Evolutionary conservation across 1,140 invertebrate species (phyloP).

Genomic region (Drosophila kanapiae): DNA sequence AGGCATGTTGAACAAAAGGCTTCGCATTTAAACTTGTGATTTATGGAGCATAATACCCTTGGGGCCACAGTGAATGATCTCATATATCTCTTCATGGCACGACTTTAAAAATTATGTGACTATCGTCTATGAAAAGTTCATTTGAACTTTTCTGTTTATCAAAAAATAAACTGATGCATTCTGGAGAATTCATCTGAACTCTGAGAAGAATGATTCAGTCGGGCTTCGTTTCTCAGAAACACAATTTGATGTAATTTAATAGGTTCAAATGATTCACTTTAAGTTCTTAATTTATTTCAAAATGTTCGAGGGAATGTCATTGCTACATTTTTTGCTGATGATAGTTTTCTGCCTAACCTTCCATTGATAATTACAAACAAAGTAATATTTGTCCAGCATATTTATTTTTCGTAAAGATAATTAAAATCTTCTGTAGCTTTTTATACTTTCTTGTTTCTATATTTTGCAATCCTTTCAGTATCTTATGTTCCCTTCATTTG

Average conservation of each 20-base stretch:
- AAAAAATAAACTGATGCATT: slow-evolving; percentile 5
- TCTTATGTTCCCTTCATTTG: no score
- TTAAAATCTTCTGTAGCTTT: background rate
- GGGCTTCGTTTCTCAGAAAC: slow-evolving; percentile 39
- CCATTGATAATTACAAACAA: background rate
- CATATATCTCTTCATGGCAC: slow-evolving; percentile 86
- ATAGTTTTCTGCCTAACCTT: background rate
- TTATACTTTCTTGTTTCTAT: background rate
- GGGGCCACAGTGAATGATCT: slow-evolving; percentile 88
- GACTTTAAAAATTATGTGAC: slow-evolving; percentile 12
- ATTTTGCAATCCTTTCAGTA: background rate
- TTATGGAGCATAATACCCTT: slow-evolving; percentile 51
- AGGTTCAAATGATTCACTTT: slow-evolving; percentile 14
- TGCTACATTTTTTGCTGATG: background rate
- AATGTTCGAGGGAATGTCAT: background rate
- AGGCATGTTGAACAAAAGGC: slow-evolving; percentile 39
- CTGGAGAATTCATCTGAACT: slow-evolving; percentile 4
- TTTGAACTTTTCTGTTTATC: slow-evolving; percentile 6
- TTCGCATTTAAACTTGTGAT: slow-evolving; percentile 76
- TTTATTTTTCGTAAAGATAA: background rate
- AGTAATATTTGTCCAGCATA: no score
- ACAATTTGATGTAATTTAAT: slow-evolving; percentile 19
- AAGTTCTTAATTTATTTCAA: background rate
- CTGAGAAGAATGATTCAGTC: slow-evolving; percentile 41
- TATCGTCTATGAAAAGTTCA: slow-evolving; percentile 34